Percentiles rank a stretch among this genome's conserved stretches.
These are phyloP conservation scores for Nyctalus aviator DNA, from an alignment of 2,797 vertebrate genomes.

Conservation along the genomic window DNA sequence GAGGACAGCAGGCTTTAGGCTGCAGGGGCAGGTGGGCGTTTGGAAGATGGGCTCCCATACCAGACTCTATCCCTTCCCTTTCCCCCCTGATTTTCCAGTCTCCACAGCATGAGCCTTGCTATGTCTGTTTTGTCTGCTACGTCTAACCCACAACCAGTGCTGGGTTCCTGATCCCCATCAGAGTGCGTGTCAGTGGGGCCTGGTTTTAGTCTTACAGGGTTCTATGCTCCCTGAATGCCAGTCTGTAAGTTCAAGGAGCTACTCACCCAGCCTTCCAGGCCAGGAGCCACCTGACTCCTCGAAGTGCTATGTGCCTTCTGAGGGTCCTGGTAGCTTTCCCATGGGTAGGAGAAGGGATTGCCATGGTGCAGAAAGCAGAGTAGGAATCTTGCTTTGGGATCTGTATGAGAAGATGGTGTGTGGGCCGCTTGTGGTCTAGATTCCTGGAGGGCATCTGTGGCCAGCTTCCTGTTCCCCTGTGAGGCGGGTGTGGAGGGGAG, in stretches of 20 bases:
- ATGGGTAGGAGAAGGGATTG: no score
- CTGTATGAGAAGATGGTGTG: not conserved
- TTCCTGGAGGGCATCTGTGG: not conserved
- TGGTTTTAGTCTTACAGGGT: not conserved
- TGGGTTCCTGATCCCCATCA: rapidly evolving
- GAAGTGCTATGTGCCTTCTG: not conserved
- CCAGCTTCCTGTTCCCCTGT: not conserved
- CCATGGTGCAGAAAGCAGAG: no score
- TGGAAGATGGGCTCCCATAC: not conserved
- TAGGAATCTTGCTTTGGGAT: not conserved
- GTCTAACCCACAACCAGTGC: rapidly evolving
- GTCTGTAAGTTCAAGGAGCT: not conserved
- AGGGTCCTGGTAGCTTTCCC: not conserved
- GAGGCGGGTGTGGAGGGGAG: not conserved
- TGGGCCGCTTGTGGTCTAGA: not conserved
- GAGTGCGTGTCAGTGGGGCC: not conserved
- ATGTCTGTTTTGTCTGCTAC: rapidly evolving
- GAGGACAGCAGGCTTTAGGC: not conserved
- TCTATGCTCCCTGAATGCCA: not conserved
- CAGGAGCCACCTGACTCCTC: no score
- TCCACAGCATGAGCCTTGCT: not conserved
- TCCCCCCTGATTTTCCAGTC: not conserved
- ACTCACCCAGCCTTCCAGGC: no score
- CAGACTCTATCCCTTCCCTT: not conserved
- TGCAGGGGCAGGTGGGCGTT: no score